Conservation (phyloP, 2,113 vertebrate genomes). For the Platichthys flesus region DNA sequence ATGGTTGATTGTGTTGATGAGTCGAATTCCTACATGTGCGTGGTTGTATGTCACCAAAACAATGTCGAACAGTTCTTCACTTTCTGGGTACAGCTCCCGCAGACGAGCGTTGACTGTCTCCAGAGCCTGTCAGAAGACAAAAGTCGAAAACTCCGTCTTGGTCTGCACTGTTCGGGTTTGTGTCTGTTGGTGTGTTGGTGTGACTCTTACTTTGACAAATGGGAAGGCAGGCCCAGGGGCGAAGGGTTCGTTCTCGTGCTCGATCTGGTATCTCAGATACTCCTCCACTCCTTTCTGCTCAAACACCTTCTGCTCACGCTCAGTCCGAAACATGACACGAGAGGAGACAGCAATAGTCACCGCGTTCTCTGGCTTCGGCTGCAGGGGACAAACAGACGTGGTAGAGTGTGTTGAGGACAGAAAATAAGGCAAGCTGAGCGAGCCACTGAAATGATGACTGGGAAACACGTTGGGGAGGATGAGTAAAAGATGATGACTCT, state of each 20-base stretch:
- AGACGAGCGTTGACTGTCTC: slow-evolving; percentile 90
- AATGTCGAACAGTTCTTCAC: slow-evolving; percentile 95
- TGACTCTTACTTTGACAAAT: slow-evolving; percentile 89
- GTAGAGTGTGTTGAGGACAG: neutral
- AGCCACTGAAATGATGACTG: neutral
- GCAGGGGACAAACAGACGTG: slow-evolving; percentile 10
- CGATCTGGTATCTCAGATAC: slow-evolving; percentile 93
- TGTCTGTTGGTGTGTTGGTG: neutral
- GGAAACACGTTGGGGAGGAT: neutral
- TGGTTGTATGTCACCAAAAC: slow-evolving; percentile 98
- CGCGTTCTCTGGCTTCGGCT: slow-evolving; percentile 95
- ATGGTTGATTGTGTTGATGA: slow-evolving; percentile 99
- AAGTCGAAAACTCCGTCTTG: neutral
- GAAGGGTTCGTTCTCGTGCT: slow-evolving; percentile 95
- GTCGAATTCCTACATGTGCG: slow-evolving; percentile 93
- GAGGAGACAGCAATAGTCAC: slow-evolving; percentile 96
- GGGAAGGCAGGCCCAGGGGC: slow-evolving; percentile 93
- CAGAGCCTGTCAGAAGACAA: slow-evolving; percentile 84
- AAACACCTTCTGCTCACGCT: slow-evolving; percentile 93
- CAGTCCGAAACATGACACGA: slow-evolving; percentile 94
- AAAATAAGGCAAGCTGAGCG: too few species aligned
- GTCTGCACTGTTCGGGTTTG: neutral
- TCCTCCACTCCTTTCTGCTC: slow-evolving; percentile 91
- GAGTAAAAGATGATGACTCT: neutral
- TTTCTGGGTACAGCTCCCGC: slow-evolving; percentile 91